These are phyloP conservation scores for Eristalinus sepulchralis DNA, from an alignment of 2,888 invertebrate species.

Conservation along the genomic window DNA sequence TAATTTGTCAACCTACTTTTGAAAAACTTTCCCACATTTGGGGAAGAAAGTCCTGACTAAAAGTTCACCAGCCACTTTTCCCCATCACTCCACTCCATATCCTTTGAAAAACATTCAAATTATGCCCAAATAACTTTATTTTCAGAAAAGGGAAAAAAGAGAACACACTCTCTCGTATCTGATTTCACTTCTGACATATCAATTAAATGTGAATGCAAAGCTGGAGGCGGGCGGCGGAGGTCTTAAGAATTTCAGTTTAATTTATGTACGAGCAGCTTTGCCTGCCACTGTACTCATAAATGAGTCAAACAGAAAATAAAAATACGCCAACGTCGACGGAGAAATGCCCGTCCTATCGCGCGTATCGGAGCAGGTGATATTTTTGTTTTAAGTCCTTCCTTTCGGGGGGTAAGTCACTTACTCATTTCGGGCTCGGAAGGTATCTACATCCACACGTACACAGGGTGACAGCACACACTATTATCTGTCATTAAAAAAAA, in stretches of 20 bases:
- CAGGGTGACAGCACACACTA: constrained; percentile 43
- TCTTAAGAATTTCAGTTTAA: constrained; percentile 33
- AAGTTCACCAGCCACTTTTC: too few relatives aligned
- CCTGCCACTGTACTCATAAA: constrained; percentile 8
- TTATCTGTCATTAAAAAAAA: constrained; percentile 55
- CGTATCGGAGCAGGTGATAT: constrained; percentile 69
- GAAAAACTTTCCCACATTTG: too few relatives aligned
- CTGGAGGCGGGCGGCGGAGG: not conserved
- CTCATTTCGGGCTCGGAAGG: constrained; percentile 40
- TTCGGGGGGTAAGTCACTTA: constrained; percentile 61
- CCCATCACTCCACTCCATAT: too few relatives aligned
- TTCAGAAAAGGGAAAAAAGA: not conserved
- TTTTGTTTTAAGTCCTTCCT: constrained; percentile 38
- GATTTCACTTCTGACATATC: constrained; percentile 50
- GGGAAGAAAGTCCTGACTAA: too few relatives aligned
- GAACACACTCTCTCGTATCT: constrained; percentile 1
- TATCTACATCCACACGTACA: constrained; percentile 4
- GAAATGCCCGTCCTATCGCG: constrained; percentile 49
- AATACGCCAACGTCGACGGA: constrained; percentile 4
- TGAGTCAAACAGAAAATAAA: not conserved
- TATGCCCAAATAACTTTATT: not conserved
- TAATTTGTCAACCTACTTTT: too few relatives aligned
- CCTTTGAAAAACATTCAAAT: not conserved
- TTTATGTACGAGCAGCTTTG: constrained; percentile 32
- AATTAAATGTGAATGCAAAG: constrained; percentile 33